Evolutionary conservation across 2,888 invertebrate species (phyloP), one percentile per base, ranked within the genome.

Genomic region (Macrophya annulata): DNA sequence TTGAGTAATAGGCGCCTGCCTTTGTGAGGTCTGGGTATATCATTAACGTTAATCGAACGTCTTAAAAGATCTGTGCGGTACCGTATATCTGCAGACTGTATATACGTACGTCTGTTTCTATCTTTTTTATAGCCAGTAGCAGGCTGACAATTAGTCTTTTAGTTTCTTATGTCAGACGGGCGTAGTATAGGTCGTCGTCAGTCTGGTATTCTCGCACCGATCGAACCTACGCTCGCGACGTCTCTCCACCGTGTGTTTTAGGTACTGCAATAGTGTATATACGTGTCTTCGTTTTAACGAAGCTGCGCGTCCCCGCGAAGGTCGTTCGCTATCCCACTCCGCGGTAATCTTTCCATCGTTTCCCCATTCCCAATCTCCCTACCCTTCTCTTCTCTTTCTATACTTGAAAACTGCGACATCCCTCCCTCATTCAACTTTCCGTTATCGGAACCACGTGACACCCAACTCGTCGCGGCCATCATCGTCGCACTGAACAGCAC

Each of bases 241-340:
- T 55, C 59, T 40, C 79, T 37, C 74, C 74, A 43, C 43, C 83
- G 84, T 85, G 79, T 79, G 85, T 84, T 31, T 31, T 31, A 3
- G 31, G 31, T 3, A 31, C 31, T 31, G 84, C 79, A 4, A 37
- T 37, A 68, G 21, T 21, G 31, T 68, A 1, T 37, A 68, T 37
- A 37, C 6, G 37, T 68, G 25, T 86, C 77, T 83, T 74, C 72
- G 85, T 85, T 86, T 86, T 85, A 87, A 77, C 74, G 48, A 45
- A 82, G 86, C 86, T 85, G 12, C 37, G 68, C 88, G 90, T 90
- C 91, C 91, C 90, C 90, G 90, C 90, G 91, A 91, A 91, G 91
- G 91, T 91, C 91, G 91, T 90, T 89, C 89, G 89, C 90, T 88
- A 89, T 51, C 84, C 77, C 76, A 84, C 84, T 59, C 71, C 87